Evolutionary conservation across 2,888 invertebrate genomes (phyloP).

Genomic region (Caenorhabditis zanzibari): DNA sequence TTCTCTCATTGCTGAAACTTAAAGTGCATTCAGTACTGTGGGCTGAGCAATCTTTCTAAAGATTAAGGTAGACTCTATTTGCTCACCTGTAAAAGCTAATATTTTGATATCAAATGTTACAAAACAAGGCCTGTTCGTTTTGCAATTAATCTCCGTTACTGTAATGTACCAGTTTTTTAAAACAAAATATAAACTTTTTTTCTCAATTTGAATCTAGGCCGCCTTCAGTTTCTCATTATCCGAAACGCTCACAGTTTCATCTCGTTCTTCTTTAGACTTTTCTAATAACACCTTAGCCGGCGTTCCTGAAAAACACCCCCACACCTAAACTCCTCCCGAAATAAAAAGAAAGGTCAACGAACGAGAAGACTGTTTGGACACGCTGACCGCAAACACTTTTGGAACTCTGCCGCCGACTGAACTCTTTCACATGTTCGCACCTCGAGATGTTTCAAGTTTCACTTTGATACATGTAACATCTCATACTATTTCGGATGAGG

Average conservation of each 20-base stretch:
- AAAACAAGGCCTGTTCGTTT: neutral
- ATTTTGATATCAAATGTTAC: neutral
- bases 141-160: neutral
- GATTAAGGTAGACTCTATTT: conserved; percentile 1
- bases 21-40: too few species aligned
- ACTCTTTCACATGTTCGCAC: conserved; percentile 13
- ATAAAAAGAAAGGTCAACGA: conserved; percentile 59
- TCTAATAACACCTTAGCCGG: conserved; percentile 42
- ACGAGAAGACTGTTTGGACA: conserved; percentile 49
- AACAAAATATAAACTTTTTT: too few species aligned
- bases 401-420: conserved; percentile 49
- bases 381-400: conserved; percentile 64
- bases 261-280: neutral
- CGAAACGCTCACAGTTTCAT: conserved; percentile 33
- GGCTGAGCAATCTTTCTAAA: neutral
- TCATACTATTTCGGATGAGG: neutral
- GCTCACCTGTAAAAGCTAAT: neutral
- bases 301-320: conserved; percentile 43
- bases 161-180: too few species aligned
- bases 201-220: conserved; percentile 49
- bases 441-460: conserved; percentile 26
- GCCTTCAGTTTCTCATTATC: conserved; percentile 41
- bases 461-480: neutral
- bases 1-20: too few species aligned
- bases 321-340: conserved; percentile 30